Evolutionary conservation across 2,797 vertebrate genomes (phyloP).

Genomic region (Mus spretus): DNA sequence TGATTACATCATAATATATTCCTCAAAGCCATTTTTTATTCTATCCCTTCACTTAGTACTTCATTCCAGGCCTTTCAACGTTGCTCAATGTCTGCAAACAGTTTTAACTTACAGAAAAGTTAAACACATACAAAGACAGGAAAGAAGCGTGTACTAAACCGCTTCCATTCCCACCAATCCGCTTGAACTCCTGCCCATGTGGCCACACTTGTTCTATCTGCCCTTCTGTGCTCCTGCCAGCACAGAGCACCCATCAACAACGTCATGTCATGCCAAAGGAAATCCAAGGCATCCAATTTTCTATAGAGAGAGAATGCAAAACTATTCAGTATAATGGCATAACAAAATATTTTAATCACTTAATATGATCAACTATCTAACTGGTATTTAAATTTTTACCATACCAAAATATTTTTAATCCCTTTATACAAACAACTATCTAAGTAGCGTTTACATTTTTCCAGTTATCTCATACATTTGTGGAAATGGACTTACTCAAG

Average conservation of each 20-base stretch:
- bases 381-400: background rate
- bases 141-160: slow-evolving; percentile 25
- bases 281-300: slow-evolving; percentile 16
- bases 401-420: slow-evolving; percentile 32
- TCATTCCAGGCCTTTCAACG: slow-evolving; percentile 51
- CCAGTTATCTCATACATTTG: background rate
- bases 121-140: slow-evolving; percentile 7
- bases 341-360: slow-evolving; percentile 30
- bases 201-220: background rate
- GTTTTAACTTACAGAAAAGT: slow-evolving; percentile 34
- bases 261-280: background rate
- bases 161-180: background rate
- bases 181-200: background rate
- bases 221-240: background rate
- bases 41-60: slow-evolving; percentile 19
- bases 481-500: slow-evolving; percentile 48
- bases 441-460: slow-evolving; percentile 23
- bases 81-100: slow-evolving; percentile 13
- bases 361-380: slow-evolving; percentile 48
- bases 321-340: slow-evolving; percentile 42
- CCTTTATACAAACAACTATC: slow-evolving; percentile 55
- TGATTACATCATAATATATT: background rate
- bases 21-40: slow-evolving; percentile 60
- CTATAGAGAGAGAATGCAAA: slow-evolving; percentile 11
- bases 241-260: background rate